Base-by-base conservation (phyloP, 2,113 vertebrate genomes). In the Donacobius atricapilla region DNA sequence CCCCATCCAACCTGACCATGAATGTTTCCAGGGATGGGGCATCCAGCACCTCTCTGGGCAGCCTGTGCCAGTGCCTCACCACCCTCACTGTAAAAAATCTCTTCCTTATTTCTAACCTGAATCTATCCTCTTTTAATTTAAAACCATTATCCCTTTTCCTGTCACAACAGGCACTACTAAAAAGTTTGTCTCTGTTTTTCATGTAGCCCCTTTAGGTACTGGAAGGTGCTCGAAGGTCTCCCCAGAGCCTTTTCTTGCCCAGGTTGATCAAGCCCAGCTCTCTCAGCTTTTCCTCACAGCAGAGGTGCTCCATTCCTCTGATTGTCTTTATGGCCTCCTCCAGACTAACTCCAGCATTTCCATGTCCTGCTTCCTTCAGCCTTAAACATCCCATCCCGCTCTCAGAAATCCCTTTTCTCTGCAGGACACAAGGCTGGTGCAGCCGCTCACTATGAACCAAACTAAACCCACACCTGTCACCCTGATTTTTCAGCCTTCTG, bases 311-410 rank as follows among this genome's bases (percentile, higher is more conserved):
- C 27, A 25, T 15, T 44, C 39, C 31, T 53, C 64, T 77, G 75
- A 5, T 11, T 0, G 0, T 48, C 21, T 48, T 65, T 10, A 10
- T 7, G 20, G 12, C 31, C 40, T 72, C 13, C 47, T 51, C 42
- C 37, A 40, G 12, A 13, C 24, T 53, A 5, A 5, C 17, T 72
- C 45, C 76, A 48, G 10, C 17, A 25, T 4, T 15, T 40, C 28
- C 13, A 48, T 35, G 33, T 56, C 28, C 45, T 71, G 8, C 10
- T 70, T 65, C 54, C 35, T 79, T 72, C 63, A 86, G 17, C 20
- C 15, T 85, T 31, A 23, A 35, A 22, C n/a, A 33, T 28, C 30
- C 83, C 40, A 21, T 64, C 61, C 14, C 45, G 3, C 40, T 54
- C 54, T 69, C 56, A 91, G 72, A 81, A 87, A 45, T 47, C 17